These are phyloP conservation scores for Drosophila tripunctata DNA, from an alignment of 2,888 invertebrate species.

Conservation along the genomic window DNA sequence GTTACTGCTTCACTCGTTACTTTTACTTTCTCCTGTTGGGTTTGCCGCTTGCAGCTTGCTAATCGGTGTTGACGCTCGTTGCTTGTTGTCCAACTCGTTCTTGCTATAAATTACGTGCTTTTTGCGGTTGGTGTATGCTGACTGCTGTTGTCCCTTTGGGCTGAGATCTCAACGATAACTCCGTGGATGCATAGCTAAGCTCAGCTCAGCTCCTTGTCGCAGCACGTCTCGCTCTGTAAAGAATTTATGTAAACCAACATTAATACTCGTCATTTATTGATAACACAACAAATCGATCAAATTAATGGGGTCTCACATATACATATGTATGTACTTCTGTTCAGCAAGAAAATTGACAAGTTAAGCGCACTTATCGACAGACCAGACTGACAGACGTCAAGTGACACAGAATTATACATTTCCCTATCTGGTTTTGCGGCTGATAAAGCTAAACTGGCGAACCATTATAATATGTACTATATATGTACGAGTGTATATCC, in stretches of 20 bases:
- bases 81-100: not conserved
- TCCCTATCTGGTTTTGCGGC: slow-evolving; percentile 15
- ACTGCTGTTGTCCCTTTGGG: slow-evolving; percentile 11
- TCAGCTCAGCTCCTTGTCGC: slow-evolving; percentile 41
- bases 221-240: slow-evolving; percentile 35
- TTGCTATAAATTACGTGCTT: not conserved
- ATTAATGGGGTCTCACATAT: slow-evolving; percentile 6
- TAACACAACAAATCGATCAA: slow-evolving; percentile 21
- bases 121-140: not conserved
- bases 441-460: slow-evolving; percentile 14
- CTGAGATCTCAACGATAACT: slow-evolving; percentile 39
- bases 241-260: slow-evolving; percentile 8
- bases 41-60: not conserved
- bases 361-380: slow-evolving; percentile 41
- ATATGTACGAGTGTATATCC: not conserved
- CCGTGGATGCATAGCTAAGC: slow-evolving; percentile 47
- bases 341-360: slow-evolving; percentile 28
- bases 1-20: not conserved
- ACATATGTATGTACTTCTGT: not conserved
- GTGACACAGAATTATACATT: slow-evolving; percentile 25
- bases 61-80: not conserved
- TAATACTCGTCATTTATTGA: slow-evolving; percentile 12
- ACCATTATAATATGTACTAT: not conserved
- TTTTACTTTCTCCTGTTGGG: not conserved
- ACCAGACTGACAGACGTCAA: slow-evolving; percentile 50